Evolutionary conservation across 2,797 vertebrate species (phyloP).

Genomic region (Erpetoichthys calabaricus): DNA sequence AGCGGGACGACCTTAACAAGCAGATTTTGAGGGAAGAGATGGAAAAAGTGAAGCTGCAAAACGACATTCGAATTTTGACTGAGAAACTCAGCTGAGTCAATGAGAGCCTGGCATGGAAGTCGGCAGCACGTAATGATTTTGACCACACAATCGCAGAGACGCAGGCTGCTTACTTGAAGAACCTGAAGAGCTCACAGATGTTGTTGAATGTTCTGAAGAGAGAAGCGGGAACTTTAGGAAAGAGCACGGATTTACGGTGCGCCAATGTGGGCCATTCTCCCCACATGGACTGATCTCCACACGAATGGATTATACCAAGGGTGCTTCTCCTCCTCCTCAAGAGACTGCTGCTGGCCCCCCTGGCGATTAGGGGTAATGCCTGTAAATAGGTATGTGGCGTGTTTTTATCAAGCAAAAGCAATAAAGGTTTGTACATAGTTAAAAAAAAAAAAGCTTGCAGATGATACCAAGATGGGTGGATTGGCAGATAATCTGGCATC

Average conservation of each 20-base stretch:
- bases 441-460: too few relatives aligned
- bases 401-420: too few relatives aligned
- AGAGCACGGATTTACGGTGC: constrained; percentile 37
- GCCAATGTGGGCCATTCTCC: constrained; percentile 27
- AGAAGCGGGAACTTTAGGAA: constrained; percentile 63
- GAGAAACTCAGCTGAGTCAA: constrained; percentile 67
- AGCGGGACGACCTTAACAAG: constrained; percentile 68
- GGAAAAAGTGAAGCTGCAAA: constrained; percentile 73
- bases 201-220: constrained; percentile 71
- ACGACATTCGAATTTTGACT: constrained; percentile 59
- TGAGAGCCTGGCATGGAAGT: constrained; percentile 68
- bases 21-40: constrained; percentile 74
- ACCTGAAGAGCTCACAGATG: constrained; percentile 84
- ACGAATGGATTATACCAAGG: not conserved
- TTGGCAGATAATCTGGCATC: too few relatives aligned
- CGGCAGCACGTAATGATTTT: constrained; percentile 53
- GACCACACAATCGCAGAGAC: constrained; percentile 78
- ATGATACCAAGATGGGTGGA: too few relatives aligned
- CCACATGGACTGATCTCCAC: constrained; percentile 16
- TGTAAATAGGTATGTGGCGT: too few relatives aligned
- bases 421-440: too few relatives aligned
- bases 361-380: too few relatives aligned
- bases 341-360: constrained; percentile 16
- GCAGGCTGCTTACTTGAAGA: constrained; percentile 70
- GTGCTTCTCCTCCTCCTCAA: too few relatives aligned